Conservation (phyloP, 2,113 vertebrate species). For the Plectropomus leopardus region DNA sequence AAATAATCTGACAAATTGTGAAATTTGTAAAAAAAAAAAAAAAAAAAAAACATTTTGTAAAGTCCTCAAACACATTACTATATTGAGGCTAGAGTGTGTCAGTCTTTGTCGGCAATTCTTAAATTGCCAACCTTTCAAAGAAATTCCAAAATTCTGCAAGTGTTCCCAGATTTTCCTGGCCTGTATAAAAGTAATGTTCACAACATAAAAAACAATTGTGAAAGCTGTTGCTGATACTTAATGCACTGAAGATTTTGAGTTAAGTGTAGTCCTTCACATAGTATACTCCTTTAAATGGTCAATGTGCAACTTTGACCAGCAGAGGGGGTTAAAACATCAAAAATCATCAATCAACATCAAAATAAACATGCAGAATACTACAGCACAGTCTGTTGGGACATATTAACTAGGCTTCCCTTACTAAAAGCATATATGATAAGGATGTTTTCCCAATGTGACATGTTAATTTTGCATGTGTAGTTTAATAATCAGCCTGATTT, state of each 20-base stretch:
- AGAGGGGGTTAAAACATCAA: conserved; percentile 43
- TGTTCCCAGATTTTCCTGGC: background rate
- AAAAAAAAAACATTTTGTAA: background rate
- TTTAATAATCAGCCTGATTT: background rate
- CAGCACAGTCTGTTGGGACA: background rate
- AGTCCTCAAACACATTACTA: background rate
- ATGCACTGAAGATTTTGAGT: background rate
- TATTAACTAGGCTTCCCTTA: background rate
- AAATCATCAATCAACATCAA: background rate
- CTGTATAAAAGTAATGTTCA: background rate
- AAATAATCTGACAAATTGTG: background rate
- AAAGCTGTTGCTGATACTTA: background rate
- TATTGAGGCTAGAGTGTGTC: background rate
- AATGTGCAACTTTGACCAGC: conserved; percentile 19
- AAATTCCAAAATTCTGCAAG: background rate
- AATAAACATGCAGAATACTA: background rate
- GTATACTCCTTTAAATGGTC: background rate
- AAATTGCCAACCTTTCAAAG: too few species aligned
- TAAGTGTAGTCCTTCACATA: too few species aligned
- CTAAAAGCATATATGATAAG: background rate
- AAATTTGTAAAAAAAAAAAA: too few species aligned
- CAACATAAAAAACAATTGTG: background rate
- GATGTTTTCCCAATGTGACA: background rate
- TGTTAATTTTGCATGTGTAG: background rate
- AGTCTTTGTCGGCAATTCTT: background rate